Percentiles rank a stretch among this genome's conserved stretches.
These are phyloP conservation scores for Artibeus lituratus DNA, from an alignment of 2,797 vertebrate genomes.

Conservation along the genomic window DNA sequence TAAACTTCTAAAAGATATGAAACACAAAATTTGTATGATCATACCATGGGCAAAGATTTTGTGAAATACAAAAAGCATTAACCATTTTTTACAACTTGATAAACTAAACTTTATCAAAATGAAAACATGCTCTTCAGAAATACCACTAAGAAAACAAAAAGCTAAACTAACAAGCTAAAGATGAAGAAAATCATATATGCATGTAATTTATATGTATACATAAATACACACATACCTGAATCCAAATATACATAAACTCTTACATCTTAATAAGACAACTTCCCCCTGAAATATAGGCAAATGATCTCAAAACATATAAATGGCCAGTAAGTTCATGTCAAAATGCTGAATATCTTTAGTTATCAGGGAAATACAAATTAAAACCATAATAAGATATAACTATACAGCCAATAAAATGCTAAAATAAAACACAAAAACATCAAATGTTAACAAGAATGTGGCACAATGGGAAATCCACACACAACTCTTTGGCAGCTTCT, in stretches of 20 bases:
- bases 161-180: neutral
- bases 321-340: neutral
- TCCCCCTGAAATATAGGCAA: neutral
- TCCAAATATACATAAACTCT: neutral
- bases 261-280: neutral
- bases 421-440: slow-evolving; percentile 22
- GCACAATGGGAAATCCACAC: neutral
- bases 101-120: neutral
- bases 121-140: neutral
- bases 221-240: neutral
- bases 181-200: neutral
- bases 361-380: neutral
- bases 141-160: neutral
- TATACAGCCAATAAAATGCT: neutral
- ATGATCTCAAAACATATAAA: neutral
- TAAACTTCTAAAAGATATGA: neutral
- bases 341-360: neutral
- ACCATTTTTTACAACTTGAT: neutral
- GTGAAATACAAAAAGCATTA: neutral
- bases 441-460: neutral
- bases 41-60: neutral
- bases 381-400: neutral
- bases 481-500: neutral
- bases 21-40: neutral
- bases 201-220: neutral